Conservation (phyloP, 2,113 vertebrate genomes). For the Tetrax tetrax region DNA sequence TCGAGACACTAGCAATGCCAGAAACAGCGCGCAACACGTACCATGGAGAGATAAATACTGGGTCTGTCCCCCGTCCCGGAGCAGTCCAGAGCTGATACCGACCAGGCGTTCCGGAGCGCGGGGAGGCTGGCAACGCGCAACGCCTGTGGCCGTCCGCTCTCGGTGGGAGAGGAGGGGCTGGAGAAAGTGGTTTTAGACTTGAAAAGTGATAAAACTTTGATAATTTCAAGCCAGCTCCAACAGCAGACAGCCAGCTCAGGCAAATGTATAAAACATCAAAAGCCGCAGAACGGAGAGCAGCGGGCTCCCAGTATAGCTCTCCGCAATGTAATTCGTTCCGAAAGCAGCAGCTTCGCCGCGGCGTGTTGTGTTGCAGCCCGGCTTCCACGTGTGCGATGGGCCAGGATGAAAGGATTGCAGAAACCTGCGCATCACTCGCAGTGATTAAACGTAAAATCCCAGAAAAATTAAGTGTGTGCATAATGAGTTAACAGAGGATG, state of each 20-base stretch:
- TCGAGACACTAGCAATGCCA: neutral
- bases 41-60: fast-evolving
- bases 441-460: neutral
- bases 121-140: too few relatives aligned
- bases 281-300: neutral
- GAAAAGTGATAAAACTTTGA: conserved; percentile 59
- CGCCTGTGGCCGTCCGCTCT: neutral
- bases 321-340: neutral
- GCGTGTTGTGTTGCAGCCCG: neutral
- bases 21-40: neutral
- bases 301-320: conserved; percentile 34
- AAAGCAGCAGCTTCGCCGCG: neutral
- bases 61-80: too few relatives aligned
- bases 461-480: neutral
- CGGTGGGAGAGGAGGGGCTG: neutral
- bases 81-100: neutral
- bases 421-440: neutral
- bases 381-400: neutral
- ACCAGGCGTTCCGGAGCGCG: too few relatives aligned
- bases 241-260: conserved; percentile 45
- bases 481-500: neutral
- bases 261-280: conserved; percentile 79
- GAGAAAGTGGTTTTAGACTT: neutral
- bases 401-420: neutral
- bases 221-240: conserved; percentile 21